These are phyloP conservation scores for Podarcis siculus DNA, from an alignment of 2,797 vertebrate species.

Conservation along the genomic window DNA sequence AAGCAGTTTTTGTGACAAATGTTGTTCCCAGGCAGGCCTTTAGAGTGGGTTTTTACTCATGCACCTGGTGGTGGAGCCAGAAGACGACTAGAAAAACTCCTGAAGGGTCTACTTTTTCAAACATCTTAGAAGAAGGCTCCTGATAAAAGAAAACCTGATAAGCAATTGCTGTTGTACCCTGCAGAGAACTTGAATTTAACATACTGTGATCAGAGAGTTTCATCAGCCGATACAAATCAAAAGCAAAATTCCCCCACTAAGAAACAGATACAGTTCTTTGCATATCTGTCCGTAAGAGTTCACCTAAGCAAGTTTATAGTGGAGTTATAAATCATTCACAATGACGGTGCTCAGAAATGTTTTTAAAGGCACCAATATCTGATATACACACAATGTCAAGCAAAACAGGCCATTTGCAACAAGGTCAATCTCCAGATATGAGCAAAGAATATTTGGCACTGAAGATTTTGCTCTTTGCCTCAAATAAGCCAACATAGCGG, in stretches of 20 bases:
- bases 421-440: not conserved
- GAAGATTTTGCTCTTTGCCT: not conserved
- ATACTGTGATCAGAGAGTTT: not conserved
- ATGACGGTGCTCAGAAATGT: not conserved
- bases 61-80: not conserved
- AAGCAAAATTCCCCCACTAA: not conserved
- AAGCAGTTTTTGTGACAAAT: not conserved
- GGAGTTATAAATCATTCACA: not conserved
- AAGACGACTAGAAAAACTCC: not conserved
- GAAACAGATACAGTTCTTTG: not conserved
- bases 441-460: not conserved
- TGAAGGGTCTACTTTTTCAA: not conserved
- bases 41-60: not conserved
- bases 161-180: not conserved
- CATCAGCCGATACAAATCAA: not conserved
- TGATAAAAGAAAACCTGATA: not conserved
- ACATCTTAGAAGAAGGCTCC: not conserved
- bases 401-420: not conserved
- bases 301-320: not conserved
- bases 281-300: not conserved
- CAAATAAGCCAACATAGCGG: not conserved
- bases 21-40: not conserved
- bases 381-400: not conserved
- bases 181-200: not conserved
- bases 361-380: not conserved